Evolutionary conservation across 2,888 invertebrate species (phyloP).

Genomic region (Euspilapteryx auroguttella): DNA sequence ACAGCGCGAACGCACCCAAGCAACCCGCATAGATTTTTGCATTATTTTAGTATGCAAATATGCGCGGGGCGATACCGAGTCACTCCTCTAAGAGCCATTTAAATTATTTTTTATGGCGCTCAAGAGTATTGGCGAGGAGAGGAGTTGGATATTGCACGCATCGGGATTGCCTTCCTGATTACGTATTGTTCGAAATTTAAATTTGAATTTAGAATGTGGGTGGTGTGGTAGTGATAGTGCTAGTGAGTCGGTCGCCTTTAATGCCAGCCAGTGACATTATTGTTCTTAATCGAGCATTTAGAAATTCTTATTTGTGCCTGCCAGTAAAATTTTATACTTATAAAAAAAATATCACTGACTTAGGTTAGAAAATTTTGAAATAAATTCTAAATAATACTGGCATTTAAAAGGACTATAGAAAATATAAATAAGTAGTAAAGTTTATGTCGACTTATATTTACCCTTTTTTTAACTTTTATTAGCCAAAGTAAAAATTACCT

Average conservation of each 20-base stretch:
- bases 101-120: constrained; percentile 63
- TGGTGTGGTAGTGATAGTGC: no score
- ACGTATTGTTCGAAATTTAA: constrained; percentile 17
- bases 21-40: constrained; percentile 57
- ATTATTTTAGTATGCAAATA: constrained; percentile 63
- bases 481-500: no score
- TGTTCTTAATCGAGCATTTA: no score
- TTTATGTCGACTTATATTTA: no score
- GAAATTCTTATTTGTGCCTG: no score
- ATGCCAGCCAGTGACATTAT: no score
- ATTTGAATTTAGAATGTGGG: constrained; percentile 34
- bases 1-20: constrained; percentile 27
- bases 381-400: background rate
- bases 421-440: background rate
- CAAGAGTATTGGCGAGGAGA: constrained; percentile 43
- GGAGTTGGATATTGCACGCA: constrained; percentile 9
- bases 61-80: constrained; percentile 44
- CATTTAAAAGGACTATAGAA: background rate
- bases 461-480: no score
- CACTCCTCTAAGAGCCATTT: constrained; percentile 55
- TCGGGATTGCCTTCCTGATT: constrained; percentile 29
- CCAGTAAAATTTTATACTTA: no score
- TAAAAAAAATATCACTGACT: no score
- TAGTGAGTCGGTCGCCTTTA: no score
- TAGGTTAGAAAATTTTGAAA: no score